Base-by-base conservation (phyloP, 2,888 invertebrate species). In the Caenorhabditis imperialis region DNA sequence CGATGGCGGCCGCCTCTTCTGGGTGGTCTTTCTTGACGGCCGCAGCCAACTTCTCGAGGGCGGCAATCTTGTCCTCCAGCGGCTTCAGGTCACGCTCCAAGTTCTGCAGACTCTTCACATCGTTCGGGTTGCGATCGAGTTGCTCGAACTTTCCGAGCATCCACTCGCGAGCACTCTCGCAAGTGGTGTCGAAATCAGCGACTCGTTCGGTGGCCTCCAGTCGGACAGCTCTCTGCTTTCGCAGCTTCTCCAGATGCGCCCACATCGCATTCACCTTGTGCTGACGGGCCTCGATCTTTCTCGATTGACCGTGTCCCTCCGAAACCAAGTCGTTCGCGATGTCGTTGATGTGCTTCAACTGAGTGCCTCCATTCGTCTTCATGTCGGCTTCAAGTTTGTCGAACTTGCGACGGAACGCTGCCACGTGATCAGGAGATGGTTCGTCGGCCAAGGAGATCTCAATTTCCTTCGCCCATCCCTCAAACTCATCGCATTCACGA, bases 131-230 rank as follows among this genome's bases (percentile, higher is more conserved):
- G 72, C 89, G 88, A 45, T 94, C 94, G 67, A 96, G 89, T 88
- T 95, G 94, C 74, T 93, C 92, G 91, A 94, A 94, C 90, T 98
- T 98, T 90, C 97, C 97, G 60, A 92, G 91, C 93, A 99, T 97
- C 97, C 98, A 98, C 88, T 96, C 96, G 79, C 93, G 92, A 0
- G 96, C 94, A 88, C 98, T 98, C 88, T 95, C 96, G 89, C 97
- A 98, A 0, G 95, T 94, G 60, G 96, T 93, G 87, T 95, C 93
- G 91, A 97, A 99, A 8, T 97, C 90, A 88, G 97, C 97, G 83
- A 99, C 95, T 87, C 94, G 93, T 1, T 94, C 93, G 2, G 95
- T 94, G 0, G 95, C 96, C 88, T 95, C 94, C 30, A 98, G 88
- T 77, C 93, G 95, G 89, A 93, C 93, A 87, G 96, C 96, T 87